Base-by-base conservation (phyloP, 2,888 invertebrate species). In the Salpingus planirostris region DNA sequence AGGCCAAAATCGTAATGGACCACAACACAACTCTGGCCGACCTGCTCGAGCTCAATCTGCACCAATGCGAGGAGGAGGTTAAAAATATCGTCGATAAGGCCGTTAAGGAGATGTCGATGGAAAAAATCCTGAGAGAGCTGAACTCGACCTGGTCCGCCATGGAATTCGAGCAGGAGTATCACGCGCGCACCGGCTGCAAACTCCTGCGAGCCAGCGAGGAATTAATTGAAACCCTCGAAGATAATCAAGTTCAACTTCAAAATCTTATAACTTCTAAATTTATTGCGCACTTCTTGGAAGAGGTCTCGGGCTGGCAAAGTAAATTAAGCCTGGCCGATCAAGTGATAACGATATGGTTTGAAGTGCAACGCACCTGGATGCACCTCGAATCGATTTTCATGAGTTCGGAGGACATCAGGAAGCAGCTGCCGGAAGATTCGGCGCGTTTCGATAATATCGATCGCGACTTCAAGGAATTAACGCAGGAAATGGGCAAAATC, bases 51-150 rank as follows among this genome's bases (percentile, higher is more conserved):
- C 66, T 96, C 27, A 93, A 93, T 65, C 73, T 96, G 6, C 96
- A 96, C 62, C 90, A 93, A 64, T 95, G 90, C 63, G 96, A 96
- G 64, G 96, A 96, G 61, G 95, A 96, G 64, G 95, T 92, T 0
- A 89, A 92, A 57, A 91, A 90, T 61, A 95, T 96, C 51, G 96
- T 96, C 5, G 96, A 96, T 62, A 95, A 95, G 68, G 93, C 96
- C 0, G 92, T 93, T 0, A 96, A 96, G 66, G 96, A 96, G 69
- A 92, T 93, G 89, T 89, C 91, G 2, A 96, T 96, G 93, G 96
- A 96, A 64, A 95, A 93, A 62, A 83, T 86, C 32, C 70, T 96
- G 28, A 78, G 87, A 45, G 95, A 96, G 54, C 66, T 96, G 35
- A 80, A 93, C 54, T 74, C 79, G 3, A 95, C 91, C 1, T 96